These are phyloP conservation scores for Abramis brama DNA, from an alignment of 2,113 vertebrate species.

Conservation along the genomic window DNA sequence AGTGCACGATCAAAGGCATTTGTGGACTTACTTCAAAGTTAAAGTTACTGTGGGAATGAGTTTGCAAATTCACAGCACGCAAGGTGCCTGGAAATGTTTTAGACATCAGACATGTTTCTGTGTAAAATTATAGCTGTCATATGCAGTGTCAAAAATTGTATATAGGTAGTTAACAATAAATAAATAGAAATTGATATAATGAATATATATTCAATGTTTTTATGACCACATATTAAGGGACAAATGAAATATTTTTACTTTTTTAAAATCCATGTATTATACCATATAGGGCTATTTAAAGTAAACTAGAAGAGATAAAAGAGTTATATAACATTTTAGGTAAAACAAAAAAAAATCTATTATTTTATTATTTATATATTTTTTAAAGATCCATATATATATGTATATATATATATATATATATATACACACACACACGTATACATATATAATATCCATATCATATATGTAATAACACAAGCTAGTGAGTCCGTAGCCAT, in stretches of 20 bases:
- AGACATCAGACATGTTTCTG: background rate
- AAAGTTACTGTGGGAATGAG: slow-evolving; percentile 2
- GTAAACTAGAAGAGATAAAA: background rate
- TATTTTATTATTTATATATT: no score
- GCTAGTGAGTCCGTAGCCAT: no score
- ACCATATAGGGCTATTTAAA: background rate
- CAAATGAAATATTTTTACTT: no score
- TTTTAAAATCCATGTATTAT: background rate
- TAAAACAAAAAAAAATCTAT: no score
- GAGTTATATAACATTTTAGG: background rate
- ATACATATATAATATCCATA: background rate
- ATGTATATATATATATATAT: no score
- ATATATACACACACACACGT: no score
- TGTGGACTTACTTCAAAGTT: slow-evolving; percentile 9
- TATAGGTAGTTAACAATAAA: no score
- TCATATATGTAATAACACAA: no score
- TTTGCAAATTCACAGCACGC: background rate
- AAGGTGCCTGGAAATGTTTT: background rate
- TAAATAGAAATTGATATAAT: no score
- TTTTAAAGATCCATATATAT: background rate
- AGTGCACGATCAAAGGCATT: background rate
- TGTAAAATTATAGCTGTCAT: background rate
- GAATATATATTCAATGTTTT: no score
- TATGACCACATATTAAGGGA: no score
- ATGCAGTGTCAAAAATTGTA: no score